A percentile compares a stretch with the other conserved stretches of the same genome.
Conservation (phyloP, 2,113 vertebrate genomes). For the Mola mola region DNA sequence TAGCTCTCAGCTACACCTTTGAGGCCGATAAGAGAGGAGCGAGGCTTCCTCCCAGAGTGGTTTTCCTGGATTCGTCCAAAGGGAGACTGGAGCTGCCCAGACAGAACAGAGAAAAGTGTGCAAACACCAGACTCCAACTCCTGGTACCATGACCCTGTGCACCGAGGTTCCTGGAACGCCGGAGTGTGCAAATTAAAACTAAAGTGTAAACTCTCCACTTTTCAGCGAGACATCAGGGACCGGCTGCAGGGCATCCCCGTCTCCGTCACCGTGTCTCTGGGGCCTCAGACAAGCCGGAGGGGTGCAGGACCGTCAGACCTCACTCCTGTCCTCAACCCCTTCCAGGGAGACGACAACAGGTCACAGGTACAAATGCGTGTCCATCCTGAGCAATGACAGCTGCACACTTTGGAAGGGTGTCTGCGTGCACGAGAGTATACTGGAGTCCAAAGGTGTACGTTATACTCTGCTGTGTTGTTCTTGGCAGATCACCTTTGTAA, state of each 20-base stretch:
- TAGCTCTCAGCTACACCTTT: conserved; percentile 79
- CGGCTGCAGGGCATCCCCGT: conserved; percentile 86
- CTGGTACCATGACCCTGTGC: conserved; percentile 77
- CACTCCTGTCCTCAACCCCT: conserved; percentile 83
- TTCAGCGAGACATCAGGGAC: conserved; percentile 86
- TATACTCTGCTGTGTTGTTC: not conserved
- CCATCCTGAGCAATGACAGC: not conserved
- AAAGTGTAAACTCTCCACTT: conserved; percentile 1
- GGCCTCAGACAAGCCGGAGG: conserved; percentile 66
- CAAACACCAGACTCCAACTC: conserved; percentile 77
- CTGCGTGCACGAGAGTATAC: not conserved
- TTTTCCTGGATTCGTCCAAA: conserved; percentile 71
- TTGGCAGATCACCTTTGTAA: conserved; percentile 53
- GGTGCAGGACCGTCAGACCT: conserved; percentile 76
- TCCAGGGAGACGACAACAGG: conserved; percentile 25
- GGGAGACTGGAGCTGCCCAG: conserved; percentile 77
- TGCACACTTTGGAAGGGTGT: not conserved
- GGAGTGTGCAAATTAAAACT: not conserved
- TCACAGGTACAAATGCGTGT: conserved; percentile 45
- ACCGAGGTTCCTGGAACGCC: not conserved
- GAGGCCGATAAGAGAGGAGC: conserved; percentile 83
- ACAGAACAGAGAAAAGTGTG: conserved; percentile 81
- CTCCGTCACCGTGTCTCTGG: conserved; percentile 82
- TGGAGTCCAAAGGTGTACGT: not conserved
- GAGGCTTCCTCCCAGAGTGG: conserved; percentile 80